A percentile compares a stretch with the other conserved stretches of the same genome.
These are phyloP conservation scores for Micromys minutus DNA, from an alignment of 2,113 vertebrate genomes.

Conservation along the genomic window DNA sequence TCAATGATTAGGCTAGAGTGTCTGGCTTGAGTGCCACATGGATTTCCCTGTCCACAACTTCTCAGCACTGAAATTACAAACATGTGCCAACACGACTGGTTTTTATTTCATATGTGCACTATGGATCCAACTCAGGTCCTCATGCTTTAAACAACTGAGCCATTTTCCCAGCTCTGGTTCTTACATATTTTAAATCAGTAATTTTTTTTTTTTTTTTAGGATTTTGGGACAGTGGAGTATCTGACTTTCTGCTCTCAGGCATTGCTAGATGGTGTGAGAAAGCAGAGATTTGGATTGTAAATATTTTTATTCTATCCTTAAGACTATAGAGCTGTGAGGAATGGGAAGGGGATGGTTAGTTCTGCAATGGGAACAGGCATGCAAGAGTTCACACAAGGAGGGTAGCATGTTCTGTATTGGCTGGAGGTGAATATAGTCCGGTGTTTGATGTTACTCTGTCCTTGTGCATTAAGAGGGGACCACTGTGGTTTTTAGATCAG, in stretches of 20 bases:
- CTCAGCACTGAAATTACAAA: background rate
- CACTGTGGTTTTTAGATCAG: background rate
- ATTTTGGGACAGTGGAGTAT: background rate
- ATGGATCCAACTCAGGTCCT: background rate
- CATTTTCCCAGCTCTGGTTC: background rate
- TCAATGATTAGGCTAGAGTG: background rate
- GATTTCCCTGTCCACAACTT: background rate
- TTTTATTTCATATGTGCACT: background rate
- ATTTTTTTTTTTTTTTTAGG: slow-evolving; percentile 15
- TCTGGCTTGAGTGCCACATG: too few species aligned
- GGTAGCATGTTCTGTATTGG: background rate
- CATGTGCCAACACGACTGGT: background rate
- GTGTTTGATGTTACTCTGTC: background rate
- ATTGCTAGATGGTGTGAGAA: background rate
- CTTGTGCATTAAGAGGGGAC: background rate
- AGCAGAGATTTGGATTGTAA: background rate
- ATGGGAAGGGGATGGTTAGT: background rate
- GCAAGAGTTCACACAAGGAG: background rate
- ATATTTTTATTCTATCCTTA: background rate
- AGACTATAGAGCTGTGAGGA: background rate
- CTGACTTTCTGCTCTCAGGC: background rate
- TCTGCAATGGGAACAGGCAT: accelerated
- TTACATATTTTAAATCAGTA: slow-evolving; percentile 16
- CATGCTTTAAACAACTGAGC: background rate
- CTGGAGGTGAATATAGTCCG: background rate